Percentiles rank a stretch among this genome's conserved stretches.
phyloP scores from a whole-genome alignment of 2,888 invertebrate species.

The Baccha elongata region DNA sequence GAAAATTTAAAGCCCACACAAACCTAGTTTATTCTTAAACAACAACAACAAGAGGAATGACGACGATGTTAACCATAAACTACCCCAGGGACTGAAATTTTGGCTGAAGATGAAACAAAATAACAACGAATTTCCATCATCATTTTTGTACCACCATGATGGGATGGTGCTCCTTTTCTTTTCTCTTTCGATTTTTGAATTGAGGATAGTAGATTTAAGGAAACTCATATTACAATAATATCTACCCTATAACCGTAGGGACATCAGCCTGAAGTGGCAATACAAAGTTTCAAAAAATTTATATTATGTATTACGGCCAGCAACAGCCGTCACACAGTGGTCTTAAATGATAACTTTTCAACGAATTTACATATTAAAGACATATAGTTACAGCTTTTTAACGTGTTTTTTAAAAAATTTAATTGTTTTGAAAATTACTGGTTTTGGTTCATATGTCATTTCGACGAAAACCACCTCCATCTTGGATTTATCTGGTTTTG shows the following conservation, averaged over 20 bases:
- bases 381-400: no score
- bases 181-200: no score
- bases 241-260: not conserved
- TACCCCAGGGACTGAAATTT: slow-evolving; percentile 11
- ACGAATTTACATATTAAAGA: no score
- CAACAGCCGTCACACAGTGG: no score
- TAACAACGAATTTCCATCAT: slow-evolving; percentile 28
- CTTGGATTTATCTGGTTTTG: no score
- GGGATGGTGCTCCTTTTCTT: no score
- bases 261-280: not conserved
- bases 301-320: no score
- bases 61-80: slow-evolving; percentile 15
- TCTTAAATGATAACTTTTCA: no score
- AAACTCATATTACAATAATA: slow-evolving; percentile 27
- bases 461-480: no score
- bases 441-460: no score
- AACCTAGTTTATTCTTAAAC: slow-evolving; percentile 16
- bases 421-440: no score
- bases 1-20: slow-evolving; percentile 22
- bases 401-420: no score
- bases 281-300: slow-evolving; percentile 4
- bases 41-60: not conserved
- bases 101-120: slow-evolving; percentile 13
- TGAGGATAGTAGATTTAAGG: slow-evolving; percentile 23
- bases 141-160: slow-evolving; percentile 34